A percentile compares a stretch with the other conserved stretches of the same genome.
Conservation (phyloP, 2,113 vertebrate genomes). For the Ophthalmolycus amberensis region DNA sequence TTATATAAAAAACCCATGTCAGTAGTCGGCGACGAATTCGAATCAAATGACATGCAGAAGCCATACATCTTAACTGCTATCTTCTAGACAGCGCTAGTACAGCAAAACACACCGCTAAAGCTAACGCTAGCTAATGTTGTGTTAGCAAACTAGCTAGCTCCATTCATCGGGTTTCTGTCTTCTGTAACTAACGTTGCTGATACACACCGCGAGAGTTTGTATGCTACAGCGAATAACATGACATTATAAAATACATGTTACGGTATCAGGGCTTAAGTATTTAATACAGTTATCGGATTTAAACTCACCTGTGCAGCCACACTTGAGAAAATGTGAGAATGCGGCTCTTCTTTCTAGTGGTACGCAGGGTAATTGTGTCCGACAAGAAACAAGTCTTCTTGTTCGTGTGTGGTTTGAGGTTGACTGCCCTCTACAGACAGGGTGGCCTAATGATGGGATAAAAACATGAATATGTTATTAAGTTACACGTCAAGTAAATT, state of each 20-base stretch:
- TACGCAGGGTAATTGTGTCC: slow-evolving; percentile 68
- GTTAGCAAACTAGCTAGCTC: slow-evolving; percentile 66
- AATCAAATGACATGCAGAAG: rapidly evolving
- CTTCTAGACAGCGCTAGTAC: not conserved
- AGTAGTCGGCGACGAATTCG: rapidly evolving
- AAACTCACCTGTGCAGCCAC: slow-evolving; percentile 77
- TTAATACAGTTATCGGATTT: rapidly evolving
- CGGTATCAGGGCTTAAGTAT: rapidly evolving
- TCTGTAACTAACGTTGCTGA: not conserved
- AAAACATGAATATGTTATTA: not conserved
- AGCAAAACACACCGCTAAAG: not conserved
- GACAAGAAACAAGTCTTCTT: slow-evolving; percentile 51
- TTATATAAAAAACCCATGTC: not conserved
- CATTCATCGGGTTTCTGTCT: slow-evolving; percentile 34
- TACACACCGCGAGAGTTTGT: not conserved
- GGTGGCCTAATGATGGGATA: not conserved
- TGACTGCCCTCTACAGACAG: slow-evolving; percentile 18
- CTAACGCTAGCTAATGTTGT: slow-evolving; percentile 56
- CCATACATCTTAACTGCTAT: not conserved
- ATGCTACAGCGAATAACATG: rapidly evolving
- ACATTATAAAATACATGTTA: rapidly evolving
- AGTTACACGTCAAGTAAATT: not conserved
- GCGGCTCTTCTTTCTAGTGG: slow-evolving; percentile 74
- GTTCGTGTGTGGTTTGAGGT: not conserved
- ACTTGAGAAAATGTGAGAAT: slow-evolving; percentile 66